Conservation (phyloP, 2,113 vertebrate genomes). For the Notiomystis cincta region DNA sequence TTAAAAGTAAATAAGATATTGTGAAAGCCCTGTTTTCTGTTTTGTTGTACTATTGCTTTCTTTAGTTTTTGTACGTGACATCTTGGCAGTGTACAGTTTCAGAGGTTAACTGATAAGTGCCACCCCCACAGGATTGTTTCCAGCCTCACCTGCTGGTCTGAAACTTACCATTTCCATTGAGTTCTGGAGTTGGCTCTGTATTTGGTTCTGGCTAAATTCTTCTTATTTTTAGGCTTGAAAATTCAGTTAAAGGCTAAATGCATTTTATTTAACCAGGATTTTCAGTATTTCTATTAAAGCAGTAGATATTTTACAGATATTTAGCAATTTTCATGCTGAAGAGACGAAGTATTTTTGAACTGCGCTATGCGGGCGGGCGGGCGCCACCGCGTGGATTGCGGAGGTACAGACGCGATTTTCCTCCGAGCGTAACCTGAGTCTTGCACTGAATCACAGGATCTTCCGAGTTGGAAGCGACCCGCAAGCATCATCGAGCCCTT, state of each 20-base stretch:
- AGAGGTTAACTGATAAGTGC: neutral
- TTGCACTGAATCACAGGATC: rapidly evolving
- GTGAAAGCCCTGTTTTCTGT: neutral
- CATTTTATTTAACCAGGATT: neutral
- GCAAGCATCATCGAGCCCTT: neutral
- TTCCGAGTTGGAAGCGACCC: neutral
- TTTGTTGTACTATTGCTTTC: neutral
- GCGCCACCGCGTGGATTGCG: neutral
- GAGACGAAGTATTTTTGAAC: neutral
- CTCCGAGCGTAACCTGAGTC: neutral
- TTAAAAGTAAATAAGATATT: neutral
- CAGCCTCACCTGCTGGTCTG: conserved; percentile 56
- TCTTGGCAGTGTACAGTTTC: neutral
- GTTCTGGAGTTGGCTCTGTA: neutral
- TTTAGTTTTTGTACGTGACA: neutral
- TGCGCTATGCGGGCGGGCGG: neutral
- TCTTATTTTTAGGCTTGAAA: neutral
- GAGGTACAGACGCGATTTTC: neutral
- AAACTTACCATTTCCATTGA: conserved; percentile 36
- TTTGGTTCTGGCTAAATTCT: neutral
- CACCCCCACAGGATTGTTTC: conserved; percentile 28
- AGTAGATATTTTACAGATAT: neutral
- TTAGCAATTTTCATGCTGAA: neutral
- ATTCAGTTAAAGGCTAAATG: neutral
- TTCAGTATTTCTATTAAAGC: neutral